Evolutionary conservation across 2,888 invertebrate genomes (phyloP).

Genomic region (Leptarthrus brevirostris): DNA sequence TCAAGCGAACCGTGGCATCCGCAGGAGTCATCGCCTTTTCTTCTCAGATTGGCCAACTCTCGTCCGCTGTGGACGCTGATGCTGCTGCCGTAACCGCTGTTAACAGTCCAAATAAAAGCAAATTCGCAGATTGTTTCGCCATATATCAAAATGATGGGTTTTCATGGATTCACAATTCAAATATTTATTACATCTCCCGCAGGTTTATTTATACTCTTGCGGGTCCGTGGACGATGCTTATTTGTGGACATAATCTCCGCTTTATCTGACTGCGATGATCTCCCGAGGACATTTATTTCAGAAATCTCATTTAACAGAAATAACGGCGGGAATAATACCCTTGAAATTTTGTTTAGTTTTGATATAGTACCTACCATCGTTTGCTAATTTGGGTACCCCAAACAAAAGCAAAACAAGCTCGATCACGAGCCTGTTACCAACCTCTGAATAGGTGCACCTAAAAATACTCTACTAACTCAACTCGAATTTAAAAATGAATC

Average conservation of each 20-base stretch:
- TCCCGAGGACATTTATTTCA: slow-evolving; percentile 24
- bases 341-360: no score
- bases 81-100: slow-evolving; percentile 15
- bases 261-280: slow-evolving; percentile 25
- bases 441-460: no score
- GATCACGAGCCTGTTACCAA: no score
- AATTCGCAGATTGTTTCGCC: slow-evolving; percentile 42
- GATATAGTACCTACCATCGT: no score
- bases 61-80: neutral
- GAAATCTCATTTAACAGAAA: neutral
- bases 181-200: slow-evolving; percentile 47
- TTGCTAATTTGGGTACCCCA: no score
- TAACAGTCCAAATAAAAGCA: slow-evolving; percentile 41
- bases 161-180: slow-evolving; percentile 49
- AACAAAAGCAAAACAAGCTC: no score
- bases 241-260: slow-evolving; percentile 34
- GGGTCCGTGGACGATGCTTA: slow-evolving; percentile 13
- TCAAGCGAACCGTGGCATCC: slow-evolving; percentile 33
- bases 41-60: neutral
- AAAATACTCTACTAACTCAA: no score
- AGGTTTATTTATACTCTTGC: slow-evolving; percentile 42
- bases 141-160: slow-evolving; percentile 49
- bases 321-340: no score
- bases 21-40: slow-evolving; percentile 11
- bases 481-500: neutral